Conservation (phyloP, 2,113 vertebrate genomes). For the Cygnus atratus region DNA sequence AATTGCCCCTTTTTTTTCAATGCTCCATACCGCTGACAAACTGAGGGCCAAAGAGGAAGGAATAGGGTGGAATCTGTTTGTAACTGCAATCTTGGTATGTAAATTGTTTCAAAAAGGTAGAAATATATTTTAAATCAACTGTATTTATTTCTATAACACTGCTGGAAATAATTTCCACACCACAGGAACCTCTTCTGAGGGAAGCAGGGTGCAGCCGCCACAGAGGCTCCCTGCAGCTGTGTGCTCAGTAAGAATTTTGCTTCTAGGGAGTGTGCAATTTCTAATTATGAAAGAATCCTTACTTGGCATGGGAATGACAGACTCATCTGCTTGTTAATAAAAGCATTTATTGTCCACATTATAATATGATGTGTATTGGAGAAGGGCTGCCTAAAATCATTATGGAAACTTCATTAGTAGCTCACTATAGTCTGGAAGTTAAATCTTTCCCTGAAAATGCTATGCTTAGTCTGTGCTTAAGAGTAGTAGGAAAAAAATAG, state of each 20-base stretch:
- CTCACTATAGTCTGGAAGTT: not conserved
- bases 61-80: not conserved
- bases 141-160: not conserved
- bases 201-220: not conserved
- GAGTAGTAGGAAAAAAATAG: not conserved
- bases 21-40: not conserved
- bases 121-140: not conserved
- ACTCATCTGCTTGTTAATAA: slow-evolving; percentile 29
- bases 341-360: slow-evolving; percentile 19
- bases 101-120: not conserved
- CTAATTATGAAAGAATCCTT: slow-evolving; percentile 24
- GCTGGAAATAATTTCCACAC: slow-evolving; percentile 21
- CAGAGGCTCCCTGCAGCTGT: not conserved
- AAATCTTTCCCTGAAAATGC: not conserved
- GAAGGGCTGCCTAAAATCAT: not conserved
- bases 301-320: slow-evolving; percentile 1
- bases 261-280: not conserved
- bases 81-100: not conserved
- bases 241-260: slow-evolving; percentile 3
- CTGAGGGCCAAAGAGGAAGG: not conserved
- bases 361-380: not conserved
- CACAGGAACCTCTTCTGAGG: not conserved
- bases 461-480: not conserved
- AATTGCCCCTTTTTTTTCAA: not conserved
- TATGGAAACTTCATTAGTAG: not conserved